Percentiles rank a stretch among this genome's conserved stretches.
Evolutionary conservation across 2,113 vertebrate genomes (phyloP).

Genomic region (Leptodactylus fuscus): DNA sequence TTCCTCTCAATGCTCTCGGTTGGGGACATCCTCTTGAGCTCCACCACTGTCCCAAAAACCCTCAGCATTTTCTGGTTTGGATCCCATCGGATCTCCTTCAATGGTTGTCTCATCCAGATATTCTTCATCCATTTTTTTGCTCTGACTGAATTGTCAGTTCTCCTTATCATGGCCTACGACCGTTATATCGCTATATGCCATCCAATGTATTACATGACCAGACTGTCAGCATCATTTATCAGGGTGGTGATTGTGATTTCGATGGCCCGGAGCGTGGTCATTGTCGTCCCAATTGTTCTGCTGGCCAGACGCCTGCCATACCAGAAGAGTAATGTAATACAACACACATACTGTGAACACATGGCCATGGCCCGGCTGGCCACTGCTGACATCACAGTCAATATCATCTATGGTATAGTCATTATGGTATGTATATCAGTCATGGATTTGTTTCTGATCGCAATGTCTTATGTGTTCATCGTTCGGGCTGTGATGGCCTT

Average conservation of each 20-base stretch:
- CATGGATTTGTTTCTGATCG: conserved; percentile 61
- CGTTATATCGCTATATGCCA: conserved; percentile 62
- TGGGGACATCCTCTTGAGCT: conserved; percentile 62
- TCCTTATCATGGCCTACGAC: conserved; percentile 69
- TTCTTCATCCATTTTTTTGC: conserved; percentile 69
- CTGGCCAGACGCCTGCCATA: conserved; percentile 63
- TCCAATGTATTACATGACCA: conserved; percentile 49
- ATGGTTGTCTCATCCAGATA: conserved; percentile 62
- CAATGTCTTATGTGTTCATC: conserved; percentile 59
- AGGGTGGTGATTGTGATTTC: conserved; percentile 37
- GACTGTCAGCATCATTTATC: conserved; percentile 48
- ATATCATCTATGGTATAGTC: conserved; percentile 63
- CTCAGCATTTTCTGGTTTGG: conserved; percentile 64
- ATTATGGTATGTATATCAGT: conserved; percentile 56
- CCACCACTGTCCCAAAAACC: conserved; percentile 60
- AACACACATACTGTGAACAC: conserved; percentile 18
- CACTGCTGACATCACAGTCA: conserved; percentile 49
- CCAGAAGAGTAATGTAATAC: conserved; percentile 57
- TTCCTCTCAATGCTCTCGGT: conserved; percentile 63
- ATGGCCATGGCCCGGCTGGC: conserved; percentile 64
- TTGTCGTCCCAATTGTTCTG: conserved; percentile 47
- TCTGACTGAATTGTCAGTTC: conserved; percentile 65
- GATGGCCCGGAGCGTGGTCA: too few relatives aligned
- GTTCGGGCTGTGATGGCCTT: conserved; percentile 54
- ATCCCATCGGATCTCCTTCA: conserved; percentile 58